Percentiles rank a stretch among this genome's conserved stretches.
Conservation (phyloP, 2,797 vertebrate genomes). For the Falco berigora region DNA sequence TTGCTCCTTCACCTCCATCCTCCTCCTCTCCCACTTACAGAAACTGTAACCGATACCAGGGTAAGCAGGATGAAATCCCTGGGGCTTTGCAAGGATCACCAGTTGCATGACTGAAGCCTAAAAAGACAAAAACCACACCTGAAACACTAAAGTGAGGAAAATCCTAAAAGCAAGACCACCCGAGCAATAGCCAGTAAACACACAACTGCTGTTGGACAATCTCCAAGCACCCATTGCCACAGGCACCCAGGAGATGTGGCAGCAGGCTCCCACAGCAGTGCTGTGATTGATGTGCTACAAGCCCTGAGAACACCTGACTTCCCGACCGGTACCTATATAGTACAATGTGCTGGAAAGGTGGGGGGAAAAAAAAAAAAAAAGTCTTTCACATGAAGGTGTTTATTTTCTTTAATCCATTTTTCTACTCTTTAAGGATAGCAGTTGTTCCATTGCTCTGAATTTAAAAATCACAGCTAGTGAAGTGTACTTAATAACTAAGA, state of each 20-base stretch:
- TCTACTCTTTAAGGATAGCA: neutral
- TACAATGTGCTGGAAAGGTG: neutral
- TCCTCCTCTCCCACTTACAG: neutral
- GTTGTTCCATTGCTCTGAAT: neutral
- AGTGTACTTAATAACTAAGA: neutral
- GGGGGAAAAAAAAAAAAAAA: neutral
- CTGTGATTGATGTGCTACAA: neutral
- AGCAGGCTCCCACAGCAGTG: neutral
- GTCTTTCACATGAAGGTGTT: neutral
- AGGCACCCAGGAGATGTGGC: neutral
- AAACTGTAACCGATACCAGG: neutral
- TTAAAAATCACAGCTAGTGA: neutral
- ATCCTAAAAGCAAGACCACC: neutral
- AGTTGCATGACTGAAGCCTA: neutral
- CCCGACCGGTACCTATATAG: accelerated
- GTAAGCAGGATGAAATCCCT: neutral
- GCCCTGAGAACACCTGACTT: neutral
- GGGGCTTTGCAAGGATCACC: neutral
- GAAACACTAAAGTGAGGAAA: neutral
- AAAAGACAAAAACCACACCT: neutral
- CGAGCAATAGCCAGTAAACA: neutral
- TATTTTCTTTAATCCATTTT: neutral
- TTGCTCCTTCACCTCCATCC: neutral
- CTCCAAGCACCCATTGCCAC: neutral
- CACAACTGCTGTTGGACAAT: neutral